Conservation (phyloP, 2,888 invertebrate species). For the Cremastinae sp. region DNA sequence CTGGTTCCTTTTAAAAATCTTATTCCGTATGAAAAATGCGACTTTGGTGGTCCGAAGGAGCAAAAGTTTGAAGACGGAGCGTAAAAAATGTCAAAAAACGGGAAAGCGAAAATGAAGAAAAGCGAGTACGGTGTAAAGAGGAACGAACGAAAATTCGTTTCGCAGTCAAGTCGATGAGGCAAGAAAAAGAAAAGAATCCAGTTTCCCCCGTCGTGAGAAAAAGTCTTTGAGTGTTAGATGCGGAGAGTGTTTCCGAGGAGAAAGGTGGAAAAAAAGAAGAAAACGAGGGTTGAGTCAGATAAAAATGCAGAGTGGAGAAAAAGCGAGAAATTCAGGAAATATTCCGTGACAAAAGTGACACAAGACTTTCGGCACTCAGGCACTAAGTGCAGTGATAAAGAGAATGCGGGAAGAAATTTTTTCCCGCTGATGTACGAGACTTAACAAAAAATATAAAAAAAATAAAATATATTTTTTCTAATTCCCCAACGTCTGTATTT, state of each 20-base stretch:
- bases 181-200: not conserved
- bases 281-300: conserved; percentile 17
- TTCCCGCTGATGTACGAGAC: not conserved
- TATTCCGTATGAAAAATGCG: no score
- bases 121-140: conserved; percentile 1
- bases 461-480: not conserved
- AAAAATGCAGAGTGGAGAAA: conserved; percentile 30
- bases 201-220: conserved; percentile 8
- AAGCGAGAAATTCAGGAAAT: conserved; percentile 3
- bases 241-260: conserved; percentile 8
- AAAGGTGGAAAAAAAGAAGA: not conserved
- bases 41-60: conserved; percentile 74
- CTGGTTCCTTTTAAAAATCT: no score
- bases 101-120: not conserved
- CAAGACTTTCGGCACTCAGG: conserved; percentile 14
- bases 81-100: conserved; percentile 17
- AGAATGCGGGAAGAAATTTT: not conserved
- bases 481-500: not conserved
- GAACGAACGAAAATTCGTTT: conserved; percentile 18
- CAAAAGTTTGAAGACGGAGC: conserved; percentile 72
- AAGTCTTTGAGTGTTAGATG: conserved; percentile 7
- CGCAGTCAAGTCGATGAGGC: conserved; percentile 21
- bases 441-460: no score
- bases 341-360: conserved; percentile 18
- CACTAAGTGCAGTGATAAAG: not conserved